A percentile compares a stretch with the other conserved stretches of the same genome.
phyloP scores from a whole-genome alignment of 2,113 vertebrate genomes.

The Callaeas wilsoni region DNA sequence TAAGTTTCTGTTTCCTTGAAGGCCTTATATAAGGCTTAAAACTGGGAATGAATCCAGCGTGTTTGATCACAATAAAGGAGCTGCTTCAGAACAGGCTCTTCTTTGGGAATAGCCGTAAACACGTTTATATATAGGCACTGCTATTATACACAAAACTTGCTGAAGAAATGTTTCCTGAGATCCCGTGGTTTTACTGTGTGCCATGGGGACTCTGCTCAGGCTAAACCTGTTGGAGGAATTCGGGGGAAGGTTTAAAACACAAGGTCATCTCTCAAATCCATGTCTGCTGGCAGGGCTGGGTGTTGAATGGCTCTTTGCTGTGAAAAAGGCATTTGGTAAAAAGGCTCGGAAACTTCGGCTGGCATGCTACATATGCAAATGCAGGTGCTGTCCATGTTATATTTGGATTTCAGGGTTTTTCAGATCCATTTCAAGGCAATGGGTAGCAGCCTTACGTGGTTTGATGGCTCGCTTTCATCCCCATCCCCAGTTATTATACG shows the following conservation, averaged over 20 bases:
- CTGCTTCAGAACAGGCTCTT: conserved; percentile 7
- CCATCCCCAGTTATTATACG: neutral
- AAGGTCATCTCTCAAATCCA: neutral
- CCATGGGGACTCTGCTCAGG: neutral
- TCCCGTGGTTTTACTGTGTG: neutral
- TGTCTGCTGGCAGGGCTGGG: neutral
- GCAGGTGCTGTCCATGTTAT: neutral
- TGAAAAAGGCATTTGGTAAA: neutral
- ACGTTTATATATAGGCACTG: conserved; percentile 28
- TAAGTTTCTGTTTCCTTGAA: conserved; percentile 50
- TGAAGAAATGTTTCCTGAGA: neutral
- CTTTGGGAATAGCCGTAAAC: conserved; percentile 28
- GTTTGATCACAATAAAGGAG: conserved; percentile 38
- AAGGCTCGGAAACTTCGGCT: neutral
- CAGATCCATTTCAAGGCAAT: neutral
- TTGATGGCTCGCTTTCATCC: neutral
- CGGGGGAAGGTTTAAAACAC: neutral
- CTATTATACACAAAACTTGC: neutral
- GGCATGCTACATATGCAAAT: conserved; percentile 6
- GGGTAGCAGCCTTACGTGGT: neutral
- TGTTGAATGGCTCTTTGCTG: neutral
- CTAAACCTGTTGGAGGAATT: neutral
- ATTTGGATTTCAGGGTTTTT: conserved; percentile 32
- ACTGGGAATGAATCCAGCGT: conserved; percentile 36
- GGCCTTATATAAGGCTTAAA: conserved; percentile 29